phyloP scores from a whole-genome alignment of 2,113 vertebrate genomes.

The Rhineura floridana region DNA sequence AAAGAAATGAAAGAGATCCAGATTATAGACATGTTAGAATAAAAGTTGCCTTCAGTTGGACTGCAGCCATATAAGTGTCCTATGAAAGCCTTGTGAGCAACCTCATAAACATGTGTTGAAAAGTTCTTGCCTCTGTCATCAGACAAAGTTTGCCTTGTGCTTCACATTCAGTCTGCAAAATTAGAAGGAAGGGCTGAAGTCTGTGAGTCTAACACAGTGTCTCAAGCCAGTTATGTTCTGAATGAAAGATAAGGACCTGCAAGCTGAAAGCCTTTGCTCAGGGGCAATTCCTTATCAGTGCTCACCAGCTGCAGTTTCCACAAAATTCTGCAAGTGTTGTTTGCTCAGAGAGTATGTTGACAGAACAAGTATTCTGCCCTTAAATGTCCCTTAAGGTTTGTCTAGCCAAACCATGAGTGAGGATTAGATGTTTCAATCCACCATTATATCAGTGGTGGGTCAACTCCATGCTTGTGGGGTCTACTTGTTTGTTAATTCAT shows the following conservation, averaged over 20 bases:
- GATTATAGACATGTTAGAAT: neutral
- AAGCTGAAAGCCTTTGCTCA: constrained; percentile 11
- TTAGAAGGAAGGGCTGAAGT: neutral
- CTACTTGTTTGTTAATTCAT: too few species aligned
- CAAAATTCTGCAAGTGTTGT: constrained; percentile 18
- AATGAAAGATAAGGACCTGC: neutral
- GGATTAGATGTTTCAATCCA: neutral
- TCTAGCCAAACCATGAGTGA: neutral
- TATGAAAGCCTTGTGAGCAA: neutral
- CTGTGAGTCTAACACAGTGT: neutral
- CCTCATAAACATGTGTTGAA: neutral
- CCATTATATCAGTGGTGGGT: neutral
- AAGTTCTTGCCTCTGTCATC: neutral
- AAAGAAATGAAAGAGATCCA: neutral
- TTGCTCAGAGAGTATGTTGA: neutral
- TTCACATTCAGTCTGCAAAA: neutral
- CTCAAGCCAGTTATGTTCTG: constrained; percentile 2
- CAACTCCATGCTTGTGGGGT: too few species aligned
- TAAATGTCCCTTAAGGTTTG: neutral
- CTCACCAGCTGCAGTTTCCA: constrained; percentile 2
- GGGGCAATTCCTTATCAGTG: constrained; percentile 25
- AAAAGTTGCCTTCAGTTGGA: neutral
- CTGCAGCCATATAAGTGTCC: neutral
- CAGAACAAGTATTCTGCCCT: constrained; percentile 18
- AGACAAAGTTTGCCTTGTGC: neutral